phyloP scores from a whole-genome alignment of 1,140 invertebrate genomes.

The Eueides isabella region DNA sequence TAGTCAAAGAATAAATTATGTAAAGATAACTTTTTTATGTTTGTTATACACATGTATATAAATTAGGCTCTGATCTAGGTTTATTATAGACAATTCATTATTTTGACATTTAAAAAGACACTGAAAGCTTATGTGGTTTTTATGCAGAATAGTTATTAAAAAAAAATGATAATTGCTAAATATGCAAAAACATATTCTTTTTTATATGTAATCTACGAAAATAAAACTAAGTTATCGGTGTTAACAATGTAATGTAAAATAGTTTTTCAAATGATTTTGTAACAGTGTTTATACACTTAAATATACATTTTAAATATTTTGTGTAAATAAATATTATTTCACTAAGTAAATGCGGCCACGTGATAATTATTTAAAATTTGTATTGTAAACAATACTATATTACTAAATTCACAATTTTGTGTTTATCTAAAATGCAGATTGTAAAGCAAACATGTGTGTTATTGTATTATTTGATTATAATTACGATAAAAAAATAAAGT shows the following conservation, averaged over 20 bases:
- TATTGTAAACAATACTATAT: not conserved
- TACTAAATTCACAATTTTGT: not conserved
- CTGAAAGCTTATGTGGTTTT: no score
- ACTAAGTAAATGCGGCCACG: not conserved
- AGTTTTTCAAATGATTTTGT: not conserved
- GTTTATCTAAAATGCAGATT: not conserved
- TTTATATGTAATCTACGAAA: no score
- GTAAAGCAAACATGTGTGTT: not conserved
- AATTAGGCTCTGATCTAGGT: conserved; percentile 1
- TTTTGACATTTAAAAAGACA: no score
- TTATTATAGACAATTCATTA: not conserved
- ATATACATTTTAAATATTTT: not conserved
- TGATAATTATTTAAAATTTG: not conserved
- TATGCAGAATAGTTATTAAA: no score
- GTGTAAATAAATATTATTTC: not conserved
- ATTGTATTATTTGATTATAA: not conserved
- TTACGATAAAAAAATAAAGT: not conserved
- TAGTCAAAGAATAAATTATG: not conserved
- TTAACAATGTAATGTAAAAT: no score
- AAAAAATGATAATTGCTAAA: no score
- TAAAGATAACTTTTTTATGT: not conserved
- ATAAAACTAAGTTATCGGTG: no score
- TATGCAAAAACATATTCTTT: no score
- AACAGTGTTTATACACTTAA: not conserved
- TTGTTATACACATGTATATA: not conserved